These are phyloP conservation scores for Pocota personata DNA, from an alignment of 2,888 invertebrate species.

Conservation along the genomic window DNA sequence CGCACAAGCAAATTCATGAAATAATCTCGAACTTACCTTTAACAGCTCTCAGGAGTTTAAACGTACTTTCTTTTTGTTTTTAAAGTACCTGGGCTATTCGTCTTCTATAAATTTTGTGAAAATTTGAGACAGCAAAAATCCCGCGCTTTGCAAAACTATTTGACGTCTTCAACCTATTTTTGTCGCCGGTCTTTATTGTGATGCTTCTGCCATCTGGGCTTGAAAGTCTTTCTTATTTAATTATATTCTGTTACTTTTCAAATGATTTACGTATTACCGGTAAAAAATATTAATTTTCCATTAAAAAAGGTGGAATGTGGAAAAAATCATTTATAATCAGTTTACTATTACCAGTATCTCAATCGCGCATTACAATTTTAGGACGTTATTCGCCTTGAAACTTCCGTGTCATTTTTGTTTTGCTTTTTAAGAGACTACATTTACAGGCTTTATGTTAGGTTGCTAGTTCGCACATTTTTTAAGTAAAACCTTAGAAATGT, in stretches of 20 bases:
- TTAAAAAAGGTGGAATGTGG: no score
- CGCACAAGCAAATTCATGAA: neutral
- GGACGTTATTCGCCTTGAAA: no score
- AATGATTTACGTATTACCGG: no score
- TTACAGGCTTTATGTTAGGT: no score
- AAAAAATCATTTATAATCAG: no score
- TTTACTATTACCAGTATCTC: no score
- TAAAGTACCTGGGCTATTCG: neutral
- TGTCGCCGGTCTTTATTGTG: neutral
- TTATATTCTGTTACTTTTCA: neutral
- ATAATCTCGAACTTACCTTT: neutral
- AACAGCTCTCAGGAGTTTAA: neutral
- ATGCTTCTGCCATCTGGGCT: neutral
- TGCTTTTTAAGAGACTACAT: no score
- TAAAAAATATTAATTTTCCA: no score
- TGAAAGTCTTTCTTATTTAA: neutral
- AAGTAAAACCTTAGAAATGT: no score
- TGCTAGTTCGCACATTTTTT: no score
- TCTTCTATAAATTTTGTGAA: neutral
- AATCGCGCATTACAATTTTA: no score
- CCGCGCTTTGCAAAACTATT: slow-evolving; percentile 36
- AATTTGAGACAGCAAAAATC: slow-evolving; percentile 3
- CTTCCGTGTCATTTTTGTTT: no score
- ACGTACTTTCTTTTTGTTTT: neutral
- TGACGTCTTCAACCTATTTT: neutral